phyloP scores from a whole-genome alignment of 2,888 invertebrate species.

The Lissocephala sabroskyi region DNA sequence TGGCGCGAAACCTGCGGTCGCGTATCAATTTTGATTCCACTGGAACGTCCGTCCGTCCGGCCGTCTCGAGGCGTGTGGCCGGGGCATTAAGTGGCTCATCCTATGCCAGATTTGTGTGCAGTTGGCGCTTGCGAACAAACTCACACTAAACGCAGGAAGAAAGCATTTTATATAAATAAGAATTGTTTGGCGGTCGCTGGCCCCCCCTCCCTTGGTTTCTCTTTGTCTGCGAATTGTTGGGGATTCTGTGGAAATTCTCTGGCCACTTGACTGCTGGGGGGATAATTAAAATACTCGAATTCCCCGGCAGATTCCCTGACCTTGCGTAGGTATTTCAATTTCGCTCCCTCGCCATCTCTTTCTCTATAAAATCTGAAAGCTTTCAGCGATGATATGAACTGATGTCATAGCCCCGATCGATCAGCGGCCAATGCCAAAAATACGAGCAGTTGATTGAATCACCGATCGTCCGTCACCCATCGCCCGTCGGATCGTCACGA shows the following conservation, averaged over 20 bases:
- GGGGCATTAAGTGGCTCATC: constrained; percentile 52
- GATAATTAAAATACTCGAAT: constrained; percentile 38
- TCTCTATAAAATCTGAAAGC: constrained; percentile 3
- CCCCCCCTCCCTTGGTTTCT: constrained; percentile 7
- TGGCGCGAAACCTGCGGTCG: constrained; percentile 57
- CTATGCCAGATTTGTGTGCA: constrained; percentile 15
- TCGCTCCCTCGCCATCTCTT: too few relatives aligned
- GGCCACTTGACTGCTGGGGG: constrained; percentile 42
- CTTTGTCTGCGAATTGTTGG: constrained; percentile 3
- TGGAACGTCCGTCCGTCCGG: constrained; percentile 12
- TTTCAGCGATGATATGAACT: constrained; percentile 18
- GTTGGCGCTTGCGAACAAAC: constrained; percentile 23
- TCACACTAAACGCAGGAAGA: constrained; percentile 55
- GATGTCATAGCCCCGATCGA: constrained; percentile 49
- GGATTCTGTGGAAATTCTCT: constrained; percentile 12
- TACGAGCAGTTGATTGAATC: constrained; percentile 18
- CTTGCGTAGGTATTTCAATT: too few relatives aligned
- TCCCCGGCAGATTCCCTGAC: too few relatives aligned
- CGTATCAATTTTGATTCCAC: constrained; percentile 44
- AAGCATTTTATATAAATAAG: constrained; percentile 37
- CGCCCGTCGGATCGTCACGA: too few relatives aligned
- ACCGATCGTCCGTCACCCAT: too few relatives aligned
- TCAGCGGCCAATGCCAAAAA: too few relatives aligned
- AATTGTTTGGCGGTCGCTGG: constrained; percentile 15
- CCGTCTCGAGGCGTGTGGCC: constrained; percentile 54